Evolutionary conservation across 1,140 invertebrate species (phyloP), one percentile per base, ranked within the genome.

Genomic region (Drosophila eugracilis): DNA sequence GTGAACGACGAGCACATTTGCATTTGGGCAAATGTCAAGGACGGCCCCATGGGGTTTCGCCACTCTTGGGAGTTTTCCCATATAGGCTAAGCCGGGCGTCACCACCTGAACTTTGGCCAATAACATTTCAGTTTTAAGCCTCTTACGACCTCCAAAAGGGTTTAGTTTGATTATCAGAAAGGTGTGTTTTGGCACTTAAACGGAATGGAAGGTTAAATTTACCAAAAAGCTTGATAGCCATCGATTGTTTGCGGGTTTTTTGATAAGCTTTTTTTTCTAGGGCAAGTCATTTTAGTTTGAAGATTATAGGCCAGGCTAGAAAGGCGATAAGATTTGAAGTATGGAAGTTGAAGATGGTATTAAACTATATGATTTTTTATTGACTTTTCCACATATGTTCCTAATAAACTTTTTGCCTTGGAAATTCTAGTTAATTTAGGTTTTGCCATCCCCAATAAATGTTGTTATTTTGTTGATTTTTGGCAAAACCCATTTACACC

Each of bases 111-210:
- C 78, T 80, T 72, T 69, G 28, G 26, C 42, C 42, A 85, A 84
- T 85, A 84, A 80, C 76, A 55, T 80, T 84, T 76, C 69, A 86
- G 67, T 73, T 76, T 73, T 57, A 76, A 73, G 54, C 65, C 34
- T 34, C 66, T 71, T 70, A 62, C 26, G 9, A 14, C 17, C 6
- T 24, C n/a, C 30, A 17, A 53, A 73, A 50, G 17, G 32, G 28
- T 54, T 72, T 54, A 4, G 37, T 17, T 66, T 75, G 75, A 57
- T 58, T 75, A 63, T 53, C 45, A 52, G n/a, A n/a, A 57, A 53
- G 79, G 75, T 69, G 79, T 59, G 79, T 63, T 45, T 19, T 24
- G 47, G 10, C 21, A 28, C 26, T 36, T 24, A 1, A 10, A 6
- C 9, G 12, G 30, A 62, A 65, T 37, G 57, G 22, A 5, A n/a